A percentile compares a stretch with the other conserved stretches of the same genome.
Conservation (phyloP, 1,140 invertebrate genomes). For the Berghia stephanieae region DNA sequence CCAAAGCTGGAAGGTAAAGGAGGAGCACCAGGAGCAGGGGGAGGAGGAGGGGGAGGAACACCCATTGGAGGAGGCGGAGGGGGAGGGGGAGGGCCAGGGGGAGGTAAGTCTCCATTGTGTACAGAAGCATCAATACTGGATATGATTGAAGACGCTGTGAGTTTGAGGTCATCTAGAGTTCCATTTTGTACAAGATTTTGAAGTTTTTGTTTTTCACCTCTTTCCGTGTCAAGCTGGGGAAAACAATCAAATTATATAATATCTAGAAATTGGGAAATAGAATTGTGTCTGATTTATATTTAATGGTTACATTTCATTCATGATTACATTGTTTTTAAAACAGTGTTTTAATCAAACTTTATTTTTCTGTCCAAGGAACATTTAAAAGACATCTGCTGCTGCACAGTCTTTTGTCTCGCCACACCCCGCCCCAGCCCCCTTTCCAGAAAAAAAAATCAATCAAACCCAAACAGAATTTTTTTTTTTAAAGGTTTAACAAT, state of each 20-base stretch:
- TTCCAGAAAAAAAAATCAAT: too few species aligned
- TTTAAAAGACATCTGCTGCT: too few species aligned
- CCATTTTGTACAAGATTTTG: constrained; percentile 84
- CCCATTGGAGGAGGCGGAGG: constrained; percentile 59
- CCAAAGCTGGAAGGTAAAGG: constrained; percentile 49
- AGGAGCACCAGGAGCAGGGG: constrained; percentile 51
- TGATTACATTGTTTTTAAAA: too few species aligned
- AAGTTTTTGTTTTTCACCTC: constrained; percentile 81
- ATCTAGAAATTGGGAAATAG: too few species aligned
- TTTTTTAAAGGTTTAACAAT: too few species aligned
- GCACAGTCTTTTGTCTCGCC: too few species aligned
- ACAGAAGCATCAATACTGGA: constrained; percentile 55
- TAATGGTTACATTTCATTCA: too few species aligned
- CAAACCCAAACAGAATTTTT: too few species aligned
- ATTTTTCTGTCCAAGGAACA: too few species aligned
- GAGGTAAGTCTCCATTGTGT: not conserved
- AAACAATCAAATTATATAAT: not conserved
- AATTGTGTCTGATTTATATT: not conserved
- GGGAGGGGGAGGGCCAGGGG: constrained; percentile 55
- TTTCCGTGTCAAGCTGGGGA: constrained; percentile 79
- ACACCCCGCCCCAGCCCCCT: too few species aligned
- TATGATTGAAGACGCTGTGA: constrained; percentile 66
- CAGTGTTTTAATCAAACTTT: too few species aligned
- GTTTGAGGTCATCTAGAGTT: constrained; percentile 80
- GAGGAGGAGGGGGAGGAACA: constrained; percentile 46